Percentiles rank a stretch among this genome's conserved stretches.
These are phyloP conservation scores for Molorchus minor DNA, from an alignment of 2,888 invertebrate genomes.

Conservation along the genomic window DNA sequence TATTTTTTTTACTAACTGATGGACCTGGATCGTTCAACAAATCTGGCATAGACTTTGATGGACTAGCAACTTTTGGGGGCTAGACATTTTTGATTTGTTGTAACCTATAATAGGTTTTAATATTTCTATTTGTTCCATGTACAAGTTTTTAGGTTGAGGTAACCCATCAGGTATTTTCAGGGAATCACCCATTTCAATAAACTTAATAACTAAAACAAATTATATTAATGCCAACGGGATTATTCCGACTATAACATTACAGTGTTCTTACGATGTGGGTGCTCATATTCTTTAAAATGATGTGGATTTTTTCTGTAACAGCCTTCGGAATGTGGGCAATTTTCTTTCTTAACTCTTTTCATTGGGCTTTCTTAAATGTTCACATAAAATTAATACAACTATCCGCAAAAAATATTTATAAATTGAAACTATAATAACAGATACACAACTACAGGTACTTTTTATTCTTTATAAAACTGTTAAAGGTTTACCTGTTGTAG, in stretches of 20 bases:
- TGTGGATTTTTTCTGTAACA: slow-evolving; percentile 87
- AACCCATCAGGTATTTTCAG: slow-evolving; percentile 68
- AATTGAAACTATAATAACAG: neutral
- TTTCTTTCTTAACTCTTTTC: slow-evolving; percentile 60
- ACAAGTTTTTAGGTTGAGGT: slow-evolving; percentile 64
- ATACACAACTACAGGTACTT: neutral
- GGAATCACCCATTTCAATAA: slow-evolving; percentile 64
- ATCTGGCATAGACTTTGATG: slow-evolving; percentile 7
- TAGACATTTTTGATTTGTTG: neutral
- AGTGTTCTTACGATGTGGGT: slow-evolving; percentile 76
- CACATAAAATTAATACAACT: neutral
- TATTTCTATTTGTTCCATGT: slow-evolving; percentile 71
- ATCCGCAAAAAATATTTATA: neutral
- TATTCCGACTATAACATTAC: too few relatives aligned
- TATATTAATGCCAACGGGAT: too few relatives aligned
- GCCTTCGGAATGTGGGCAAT: slow-evolving; percentile 78
- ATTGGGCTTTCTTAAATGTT: neutral
- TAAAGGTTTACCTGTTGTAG: neutral
- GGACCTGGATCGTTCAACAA: slow-evolving; percentile 20
- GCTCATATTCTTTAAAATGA: slow-evolving; percentile 83
- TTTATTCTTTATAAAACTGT: neutral
- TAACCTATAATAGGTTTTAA: slow-evolving; percentile 51
- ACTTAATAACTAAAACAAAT: slow-evolving; percentile 70
- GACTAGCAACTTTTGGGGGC: too few relatives aligned
- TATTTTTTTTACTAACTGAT: slow-evolving; percentile 23